Evolutionary conservation across 2,888 invertebrate genomes (phyloP).

Genomic region (Amphipoea lucens): DNA sequence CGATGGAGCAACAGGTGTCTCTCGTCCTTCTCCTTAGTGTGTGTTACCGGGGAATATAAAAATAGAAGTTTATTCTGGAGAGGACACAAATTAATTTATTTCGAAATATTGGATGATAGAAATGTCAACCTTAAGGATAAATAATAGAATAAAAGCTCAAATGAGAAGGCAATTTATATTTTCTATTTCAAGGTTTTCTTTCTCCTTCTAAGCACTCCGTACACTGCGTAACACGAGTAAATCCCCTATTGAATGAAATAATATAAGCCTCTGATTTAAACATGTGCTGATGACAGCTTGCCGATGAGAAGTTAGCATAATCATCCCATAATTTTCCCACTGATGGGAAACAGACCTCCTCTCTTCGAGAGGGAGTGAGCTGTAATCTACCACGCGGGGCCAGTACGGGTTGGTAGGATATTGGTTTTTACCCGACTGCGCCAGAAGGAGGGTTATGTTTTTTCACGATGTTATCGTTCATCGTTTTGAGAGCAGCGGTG

Average conservation of each 20-base stretch:
- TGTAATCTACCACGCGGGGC: neutral
- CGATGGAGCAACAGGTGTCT: constrained; percentile 53
- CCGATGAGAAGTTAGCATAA: neutral
- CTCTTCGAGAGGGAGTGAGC: neutral
- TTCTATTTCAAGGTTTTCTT: neutral
- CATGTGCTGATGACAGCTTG: neutral
- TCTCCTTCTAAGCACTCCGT: rapidly evolving
- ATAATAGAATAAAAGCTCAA: neutral
- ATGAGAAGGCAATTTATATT: neutral
- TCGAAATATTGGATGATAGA: no score
- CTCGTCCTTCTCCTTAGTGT: neutral
- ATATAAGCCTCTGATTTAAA: neutral
- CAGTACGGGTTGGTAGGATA: neutral
- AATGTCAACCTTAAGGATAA: neutral
- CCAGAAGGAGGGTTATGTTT: neutral
- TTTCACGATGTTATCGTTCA: neutral
- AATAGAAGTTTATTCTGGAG: neutral
- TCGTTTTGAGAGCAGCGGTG: neutral
- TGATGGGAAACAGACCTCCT: neutral
- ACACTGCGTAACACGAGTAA: neutral
- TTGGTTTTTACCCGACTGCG: no score
- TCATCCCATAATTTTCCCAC: neutral
- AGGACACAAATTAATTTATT: neutral
- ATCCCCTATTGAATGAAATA: neutral
- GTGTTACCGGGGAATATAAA: neutral